Conservation (phyloP, 2,797 vertebrate species). For the Trematomus bernacchii region DNA sequence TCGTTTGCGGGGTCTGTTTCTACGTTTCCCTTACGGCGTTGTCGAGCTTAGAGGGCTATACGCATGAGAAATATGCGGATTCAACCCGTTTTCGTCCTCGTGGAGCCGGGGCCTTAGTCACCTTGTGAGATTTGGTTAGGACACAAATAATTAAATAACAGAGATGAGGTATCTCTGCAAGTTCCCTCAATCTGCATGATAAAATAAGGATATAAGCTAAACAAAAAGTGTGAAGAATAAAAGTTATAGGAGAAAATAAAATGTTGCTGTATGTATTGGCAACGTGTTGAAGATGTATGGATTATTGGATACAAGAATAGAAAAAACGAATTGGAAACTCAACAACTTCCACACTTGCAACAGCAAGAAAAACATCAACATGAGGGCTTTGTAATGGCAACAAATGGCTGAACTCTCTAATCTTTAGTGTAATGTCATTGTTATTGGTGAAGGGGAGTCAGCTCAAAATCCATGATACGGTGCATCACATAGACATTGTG, state of each 20-base stretch:
- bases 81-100: too few relatives aligned
- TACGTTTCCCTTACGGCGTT: too few relatives aligned
- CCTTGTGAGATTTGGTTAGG: not conserved
- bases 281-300: constrained; percentile 19
- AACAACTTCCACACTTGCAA: constrained; percentile 30
- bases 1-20: too few relatives aligned
- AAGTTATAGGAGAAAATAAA: constrained; percentile 23
- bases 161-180: constrained; percentile 1
- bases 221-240: constrained; percentile 7
- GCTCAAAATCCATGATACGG: constrained; percentile 75
- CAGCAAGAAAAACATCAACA: constrained; percentile 54
- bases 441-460: constrained; percentile 80
- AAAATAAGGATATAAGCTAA: constrained; percentile 2
- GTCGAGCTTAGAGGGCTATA: too few relatives aligned
- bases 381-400: constrained; percentile 43
- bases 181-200: not conserved
- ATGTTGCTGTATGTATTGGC: not conserved
- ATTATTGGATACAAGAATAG: constrained; percentile 18
- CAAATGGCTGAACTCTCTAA: constrained; percentile 65
- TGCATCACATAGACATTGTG: constrained; percentile 71
- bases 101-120: too few relatives aligned
- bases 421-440: constrained; percentile 76
- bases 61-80: too few relatives aligned
- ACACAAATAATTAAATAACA: not conserved
- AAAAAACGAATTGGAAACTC: constrained; percentile 19